Base-by-base conservation (phyloP, 2,113 vertebrate genomes). In the Phyllopteryx taeniolatus region DNA sequence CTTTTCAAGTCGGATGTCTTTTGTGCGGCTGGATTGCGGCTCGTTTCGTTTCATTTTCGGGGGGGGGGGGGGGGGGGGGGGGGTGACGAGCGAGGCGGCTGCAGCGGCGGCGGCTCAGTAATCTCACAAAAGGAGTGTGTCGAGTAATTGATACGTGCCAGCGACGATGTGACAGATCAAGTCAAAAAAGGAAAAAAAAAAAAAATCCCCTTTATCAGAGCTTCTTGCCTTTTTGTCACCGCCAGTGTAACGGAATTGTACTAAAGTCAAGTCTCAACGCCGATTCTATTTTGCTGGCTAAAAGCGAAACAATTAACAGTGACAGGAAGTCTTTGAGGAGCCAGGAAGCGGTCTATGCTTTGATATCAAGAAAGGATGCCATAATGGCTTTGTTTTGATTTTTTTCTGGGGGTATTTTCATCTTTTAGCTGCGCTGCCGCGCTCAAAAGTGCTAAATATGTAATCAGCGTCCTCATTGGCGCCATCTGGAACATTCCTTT, bases 401-500 rank as follows among this genome's bases (percentile, higher is more conserved):
- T n/a, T 44, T 47, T 17, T 4, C 7, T 8, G 10, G 0, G 14
- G 17, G 27, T 8, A 8, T 17, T 27, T 46, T 47, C n/a, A 10
- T 31, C 3, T 66, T 20, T 63, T 22, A 19, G 33, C 8, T 42
- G 8, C 19, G 13, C 61, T 71, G 63, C 54, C 71, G 75, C 75
- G 77, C 75, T 67, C 73, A 75, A 67, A 54, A 9, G 74, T 78
- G 47, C 74, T 89, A 80, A 88, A 89, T 87, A 88, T 86, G 81
- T 88, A 74, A 88, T 89, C 83, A 80, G 79, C 85, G 85, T 87
- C 84, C 86, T 87, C 82, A 78, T 89, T 91, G 80, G 73, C 83
- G 82, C 87, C 89, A 89, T 89, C 89, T 91, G 89, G 85, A 81
- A 82, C 70, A 46, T 49, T 73, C 74, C 67, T 74, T 54, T 71